Conservation (phyloP, 2,888 invertebrate species). For the Hirtodrosophila duncani region DNA sequence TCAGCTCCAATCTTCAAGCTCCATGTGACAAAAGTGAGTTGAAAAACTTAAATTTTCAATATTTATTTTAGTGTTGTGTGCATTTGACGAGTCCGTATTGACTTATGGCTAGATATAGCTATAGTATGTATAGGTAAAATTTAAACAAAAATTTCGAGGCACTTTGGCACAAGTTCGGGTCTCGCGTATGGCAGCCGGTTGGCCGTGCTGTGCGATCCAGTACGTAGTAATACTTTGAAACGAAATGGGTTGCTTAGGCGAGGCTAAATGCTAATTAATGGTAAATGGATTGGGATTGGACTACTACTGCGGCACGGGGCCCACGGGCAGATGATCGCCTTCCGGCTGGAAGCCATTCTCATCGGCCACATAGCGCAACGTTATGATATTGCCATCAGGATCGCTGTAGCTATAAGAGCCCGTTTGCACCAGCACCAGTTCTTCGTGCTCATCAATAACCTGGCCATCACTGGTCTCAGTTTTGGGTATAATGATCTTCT, state of each 20-base stretch:
- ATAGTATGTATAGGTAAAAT: conserved; percentile 1
- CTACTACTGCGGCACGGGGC: conserved; percentile 76
- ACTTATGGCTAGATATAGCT: conserved; percentile 29
- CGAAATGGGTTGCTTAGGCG: conserved; percentile 24
- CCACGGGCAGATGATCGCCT: conserved; percentile 83
- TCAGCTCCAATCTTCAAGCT: conserved; percentile 31
- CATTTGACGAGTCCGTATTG: conserved; percentile 17
- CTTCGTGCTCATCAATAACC: conserved; percentile 80
- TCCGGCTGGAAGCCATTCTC: conserved; percentile 85
- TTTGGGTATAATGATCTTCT: conserved; percentile 80
- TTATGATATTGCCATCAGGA: conserved; percentile 84
- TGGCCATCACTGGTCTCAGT: conserved; percentile 78
- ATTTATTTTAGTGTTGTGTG: conserved; percentile 48
- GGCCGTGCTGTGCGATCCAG: conserved; percentile 48
- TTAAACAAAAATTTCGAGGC: conserved; percentile 24
- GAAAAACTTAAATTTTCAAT: conserved; percentile 59
- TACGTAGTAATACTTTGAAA: conserved; percentile 61
- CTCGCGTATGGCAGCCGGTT: no score
- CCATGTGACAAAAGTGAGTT: no score
- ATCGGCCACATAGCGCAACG: conserved; percentile 84
- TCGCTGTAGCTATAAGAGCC: conserved; percentile 86
- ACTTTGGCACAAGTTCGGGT: conserved; percentile 59
- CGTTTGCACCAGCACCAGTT: conserved; percentile 81
- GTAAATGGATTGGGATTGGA: not conserved
- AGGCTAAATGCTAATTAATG: not conserved